Evolutionary conservation across 1,140 invertebrate genomes (phyloP), one percentile per base, ranked within the genome.

Genomic region (Drosophila kurseongensis): DNA sequence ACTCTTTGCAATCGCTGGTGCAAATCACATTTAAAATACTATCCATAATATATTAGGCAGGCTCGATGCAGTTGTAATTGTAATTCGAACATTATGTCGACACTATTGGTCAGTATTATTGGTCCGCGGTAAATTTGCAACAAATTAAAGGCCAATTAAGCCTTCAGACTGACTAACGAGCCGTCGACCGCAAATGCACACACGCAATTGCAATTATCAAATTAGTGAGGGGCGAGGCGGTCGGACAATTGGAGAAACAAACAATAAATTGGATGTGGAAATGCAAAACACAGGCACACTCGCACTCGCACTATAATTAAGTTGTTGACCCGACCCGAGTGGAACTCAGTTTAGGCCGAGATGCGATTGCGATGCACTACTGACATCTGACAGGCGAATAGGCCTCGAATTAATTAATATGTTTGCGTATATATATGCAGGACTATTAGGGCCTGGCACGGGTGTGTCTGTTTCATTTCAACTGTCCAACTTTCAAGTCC

Each of bases 101-200:
- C 67, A 71, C 65, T 47, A 32, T 57, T 48, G 29, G 50, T 10
- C 12, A 14, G 14, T 14, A n/a, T 23, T 40, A 47, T 18, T 27
- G 32, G 36, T 29, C 29, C 18, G 35, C 18, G 10, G 61, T 9
- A 47, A 81, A 75, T 86, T 86, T 75, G 82, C 82, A 74, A 66
- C 60, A 69, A 86, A 86, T 86, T 88, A 79, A 86, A 76, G 59
- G 65, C 82, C 82, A 86, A 86, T 86, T 86, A 86, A 88, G 75
- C 75, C 75, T 75, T 85, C 82, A 81, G 44, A 47, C 44, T 47
- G 52, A 14, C 60, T 67, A 78, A 86, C 78, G 48, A 66, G 56
- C 44, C 59, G 29, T 52, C 35, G 54, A 60, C 60, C 32, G n/a
- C 14, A 23, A 35, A 35, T 72, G 61, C 32, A 54, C 18, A 32